These are phyloP conservation scores for Caenorhabditis sp. DNA, from an alignment of 2,888 invertebrate genomes.

Conservation along the genomic window DNA sequence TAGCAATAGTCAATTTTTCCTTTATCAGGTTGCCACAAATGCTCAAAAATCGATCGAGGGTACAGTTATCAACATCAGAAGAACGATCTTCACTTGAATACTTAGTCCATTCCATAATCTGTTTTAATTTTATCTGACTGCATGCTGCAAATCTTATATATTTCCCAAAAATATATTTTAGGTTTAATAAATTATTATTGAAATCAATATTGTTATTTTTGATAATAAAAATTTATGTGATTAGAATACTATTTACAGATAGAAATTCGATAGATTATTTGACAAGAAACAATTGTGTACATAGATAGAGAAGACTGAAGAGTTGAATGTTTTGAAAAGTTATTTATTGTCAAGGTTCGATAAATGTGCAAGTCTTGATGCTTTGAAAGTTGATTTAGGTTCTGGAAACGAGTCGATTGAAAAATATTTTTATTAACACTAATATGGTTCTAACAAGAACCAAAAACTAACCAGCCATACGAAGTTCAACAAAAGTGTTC, in stretches of 20 bases:
- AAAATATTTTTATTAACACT: no score
- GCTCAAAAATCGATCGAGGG: constrained; percentile 44
- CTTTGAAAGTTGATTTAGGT: neutral
- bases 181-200: neutral
- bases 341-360: neutral
- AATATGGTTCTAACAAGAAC: no score
- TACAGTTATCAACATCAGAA: constrained; percentile 30
- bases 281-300: no score
- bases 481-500: neutral
- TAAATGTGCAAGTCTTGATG: neutral
- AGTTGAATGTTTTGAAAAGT: neutral
- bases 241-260: no score
- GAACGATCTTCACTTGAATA: constrained; percentile 5
- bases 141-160: neutral
- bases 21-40: constrained; percentile 27
- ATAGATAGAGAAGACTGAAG: no score
- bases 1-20: neutral
- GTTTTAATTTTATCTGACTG: neutral
- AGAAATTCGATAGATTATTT: no score
- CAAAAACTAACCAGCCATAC: neutral
- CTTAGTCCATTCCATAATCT: neutral
- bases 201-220: no score
- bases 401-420: no score
- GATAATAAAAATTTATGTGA: no score
- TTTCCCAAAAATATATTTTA: no score